These are phyloP conservation scores for Menidia menidia DNA, from an alignment of 2,797 vertebrate species.

Conservation along the genomic window DNA sequence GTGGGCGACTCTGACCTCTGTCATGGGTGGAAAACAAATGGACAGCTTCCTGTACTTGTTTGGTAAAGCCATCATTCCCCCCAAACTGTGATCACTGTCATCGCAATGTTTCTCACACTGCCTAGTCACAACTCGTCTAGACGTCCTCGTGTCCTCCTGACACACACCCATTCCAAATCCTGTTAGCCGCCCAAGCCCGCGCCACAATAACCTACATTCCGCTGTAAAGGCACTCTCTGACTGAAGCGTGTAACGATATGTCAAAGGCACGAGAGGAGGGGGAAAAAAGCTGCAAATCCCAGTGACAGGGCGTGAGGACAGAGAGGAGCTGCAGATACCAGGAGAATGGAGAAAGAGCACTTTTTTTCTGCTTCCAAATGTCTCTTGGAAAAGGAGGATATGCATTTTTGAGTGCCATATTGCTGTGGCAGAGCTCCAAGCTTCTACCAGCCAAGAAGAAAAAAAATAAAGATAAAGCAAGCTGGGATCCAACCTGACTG, in stretches of 20 bases:
- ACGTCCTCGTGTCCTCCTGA: constrained; percentile 52
- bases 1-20: constrained; percentile 27
- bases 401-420: constrained; percentile 37
- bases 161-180: constrained; percentile 68
- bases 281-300: constrained; percentile 42
- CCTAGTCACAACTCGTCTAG: constrained; percentile 66
- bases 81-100: constrained; percentile 21
- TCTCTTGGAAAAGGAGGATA: constrained; percentile 50
- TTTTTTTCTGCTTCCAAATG: constrained; percentile 52
- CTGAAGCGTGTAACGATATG: constrained; percentile 32
- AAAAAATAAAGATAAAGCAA: constrained; percentile 1
- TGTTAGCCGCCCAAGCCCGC: constrained; percentile 60
- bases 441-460: constrained; percentile 11
- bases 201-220: constrained; percentile 76
- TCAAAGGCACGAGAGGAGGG: constrained; percentile 13
- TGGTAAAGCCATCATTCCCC: constrained; percentile 19
- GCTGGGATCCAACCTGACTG: constrained; percentile 31
- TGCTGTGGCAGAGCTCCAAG: constrained; percentile 42
- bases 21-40: neutral
- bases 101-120: constrained; percentile 51
- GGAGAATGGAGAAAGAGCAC: neutral
- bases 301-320: constrained; percentile 35
- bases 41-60: neutral
- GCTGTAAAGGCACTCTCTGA: constrained; percentile 59
- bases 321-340: constrained; percentile 33